A percentile compares a stretch with the other conserved stretches of the same genome.
Conservation (phyloP, 2,888 invertebrate species). For the Bugula neritina region DNA sequence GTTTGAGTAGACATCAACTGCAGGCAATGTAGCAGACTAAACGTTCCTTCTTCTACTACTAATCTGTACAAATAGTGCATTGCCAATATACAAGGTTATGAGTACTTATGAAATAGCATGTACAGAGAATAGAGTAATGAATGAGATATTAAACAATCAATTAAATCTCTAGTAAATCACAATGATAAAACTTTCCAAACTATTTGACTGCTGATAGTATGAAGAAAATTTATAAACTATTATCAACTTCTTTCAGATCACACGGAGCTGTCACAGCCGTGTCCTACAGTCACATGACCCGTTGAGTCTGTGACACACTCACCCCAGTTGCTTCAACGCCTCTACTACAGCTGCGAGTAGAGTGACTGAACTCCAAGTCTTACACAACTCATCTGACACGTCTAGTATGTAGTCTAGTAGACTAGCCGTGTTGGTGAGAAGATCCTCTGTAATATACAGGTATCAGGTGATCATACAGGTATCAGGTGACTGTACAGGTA, state of each 20-base stretch:
- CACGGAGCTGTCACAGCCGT: no score
- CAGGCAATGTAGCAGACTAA: slow-evolving; percentile 21
- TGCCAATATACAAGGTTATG: no score
- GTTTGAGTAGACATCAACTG: slow-evolving; percentile 17
- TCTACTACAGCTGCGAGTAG: slow-evolving; percentile 41
- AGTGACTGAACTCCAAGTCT: slow-evolving; percentile 40
- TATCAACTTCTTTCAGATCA: no score
- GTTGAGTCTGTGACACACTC: no score
- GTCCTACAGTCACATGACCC: no score
- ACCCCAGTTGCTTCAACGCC: slow-evolving; percentile 45
- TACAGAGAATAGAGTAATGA: no score
- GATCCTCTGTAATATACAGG: slow-evolving; percentile 39
- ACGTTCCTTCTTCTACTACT: neutral
- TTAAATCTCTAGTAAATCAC: no score
- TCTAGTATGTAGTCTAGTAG: slow-evolving; percentile 42
- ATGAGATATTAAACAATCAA: no score
- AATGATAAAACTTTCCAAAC: no score
- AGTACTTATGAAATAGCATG: no score
- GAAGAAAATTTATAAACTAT: no score
- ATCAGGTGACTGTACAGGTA: neutral
- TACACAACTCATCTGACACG: slow-evolving; percentile 40
- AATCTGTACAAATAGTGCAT: neutral
- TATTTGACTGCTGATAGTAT: no score
- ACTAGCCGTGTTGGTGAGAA: slow-evolving; percentile 44
- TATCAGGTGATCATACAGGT: neutral